phyloP scores from a whole-genome alignment of 1,140 invertebrate species.

The Heliothis virescens region DNA sequence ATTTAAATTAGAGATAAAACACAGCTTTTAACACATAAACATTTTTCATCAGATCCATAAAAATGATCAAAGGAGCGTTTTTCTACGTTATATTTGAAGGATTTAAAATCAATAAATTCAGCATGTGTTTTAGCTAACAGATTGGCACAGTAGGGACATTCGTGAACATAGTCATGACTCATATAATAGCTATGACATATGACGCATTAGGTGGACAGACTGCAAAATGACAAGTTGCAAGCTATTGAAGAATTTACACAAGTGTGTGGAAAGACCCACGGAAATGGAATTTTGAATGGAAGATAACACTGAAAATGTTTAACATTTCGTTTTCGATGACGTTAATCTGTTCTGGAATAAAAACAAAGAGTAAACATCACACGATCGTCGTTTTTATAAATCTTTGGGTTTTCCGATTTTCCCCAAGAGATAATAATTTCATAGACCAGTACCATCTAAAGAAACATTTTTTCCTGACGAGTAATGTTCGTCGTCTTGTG shows the following conservation, averaged over 20 bases:
- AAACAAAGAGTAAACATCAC: no score
- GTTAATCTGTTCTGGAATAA: no score
- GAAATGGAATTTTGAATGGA: no score
- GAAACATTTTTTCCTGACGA: neutral
- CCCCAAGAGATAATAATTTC: no score
- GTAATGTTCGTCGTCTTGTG: neutral
- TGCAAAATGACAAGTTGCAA: constrained; percentile 12
- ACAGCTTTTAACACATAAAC: constrained; percentile 2
- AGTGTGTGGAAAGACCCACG: neutral
- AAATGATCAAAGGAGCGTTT: constrained; percentile 16
- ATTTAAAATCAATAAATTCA: constrained; percentile 17
- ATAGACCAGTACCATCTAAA: no score
- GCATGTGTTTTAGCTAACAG: constrained; percentile 11
- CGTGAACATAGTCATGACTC: neutral
- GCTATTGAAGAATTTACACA: constrained; percentile 1
- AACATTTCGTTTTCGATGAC: no score
- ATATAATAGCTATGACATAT: constrained; percentile 10
- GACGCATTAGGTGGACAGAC: constrained; percentile 2
- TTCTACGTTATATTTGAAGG: neutral
- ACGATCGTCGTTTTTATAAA: no score
- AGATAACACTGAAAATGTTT: no score
- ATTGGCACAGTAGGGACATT: neutral
- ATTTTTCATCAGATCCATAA: constrained; percentile 19
- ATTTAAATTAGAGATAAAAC: neutral
- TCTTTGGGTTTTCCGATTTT: no score